A percentile compares a stretch with the other conserved stretches of the same genome.
Conservation (phyloP, 2,888 invertebrate genomes). For the Cephonodes hylas region DNA sequence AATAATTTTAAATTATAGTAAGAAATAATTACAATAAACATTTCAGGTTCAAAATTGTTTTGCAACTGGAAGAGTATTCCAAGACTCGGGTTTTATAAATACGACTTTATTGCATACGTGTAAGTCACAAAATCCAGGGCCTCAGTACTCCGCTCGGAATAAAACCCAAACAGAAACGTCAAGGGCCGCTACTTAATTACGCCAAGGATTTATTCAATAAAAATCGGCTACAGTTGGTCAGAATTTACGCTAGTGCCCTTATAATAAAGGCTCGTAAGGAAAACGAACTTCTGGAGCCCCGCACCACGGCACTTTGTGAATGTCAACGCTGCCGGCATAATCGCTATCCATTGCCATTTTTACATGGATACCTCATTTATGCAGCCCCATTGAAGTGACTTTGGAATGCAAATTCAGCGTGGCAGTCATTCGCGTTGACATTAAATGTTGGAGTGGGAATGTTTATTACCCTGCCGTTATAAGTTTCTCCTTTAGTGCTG, state of each 20-base stretch:
- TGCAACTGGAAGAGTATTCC: neutral
- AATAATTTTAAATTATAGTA: too few species aligned
- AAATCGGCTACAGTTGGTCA: slow-evolving; percentile 31
- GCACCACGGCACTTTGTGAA: slow-evolving; percentile 11
- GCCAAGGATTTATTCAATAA: slow-evolving; percentile 31
- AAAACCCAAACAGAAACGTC: slow-evolving; percentile 2
- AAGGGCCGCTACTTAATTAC: slow-evolving; percentile 16
- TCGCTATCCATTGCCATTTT: neutral
- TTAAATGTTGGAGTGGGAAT: slow-evolving; percentile 21
- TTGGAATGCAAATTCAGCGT: slow-evolving; percentile 2
- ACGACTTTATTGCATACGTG: neutral
- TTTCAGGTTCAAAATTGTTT: too few species aligned
- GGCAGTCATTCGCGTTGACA: neutral
- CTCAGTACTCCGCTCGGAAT: neutral
- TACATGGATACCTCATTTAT: neutral
- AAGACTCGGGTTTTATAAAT: neutral
- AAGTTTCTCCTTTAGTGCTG: slow-evolving; percentile 34
- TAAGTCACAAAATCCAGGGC: neutral
- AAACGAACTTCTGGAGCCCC: slow-evolving; percentile 18
- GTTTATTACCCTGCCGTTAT: slow-evolving; percentile 35
- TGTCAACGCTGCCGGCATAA: neutral
- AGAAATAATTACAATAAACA: too few species aligned
- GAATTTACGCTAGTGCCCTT: slow-evolving; percentile 33
- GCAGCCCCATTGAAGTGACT: neutral
- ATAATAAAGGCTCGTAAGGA: slow-evolving; percentile 31